Evolutionary conservation across 1,140 invertebrate genomes (phyloP), one percentile per base, ranked within the genome.

Genomic region (Drosophila guanche): DNA sequence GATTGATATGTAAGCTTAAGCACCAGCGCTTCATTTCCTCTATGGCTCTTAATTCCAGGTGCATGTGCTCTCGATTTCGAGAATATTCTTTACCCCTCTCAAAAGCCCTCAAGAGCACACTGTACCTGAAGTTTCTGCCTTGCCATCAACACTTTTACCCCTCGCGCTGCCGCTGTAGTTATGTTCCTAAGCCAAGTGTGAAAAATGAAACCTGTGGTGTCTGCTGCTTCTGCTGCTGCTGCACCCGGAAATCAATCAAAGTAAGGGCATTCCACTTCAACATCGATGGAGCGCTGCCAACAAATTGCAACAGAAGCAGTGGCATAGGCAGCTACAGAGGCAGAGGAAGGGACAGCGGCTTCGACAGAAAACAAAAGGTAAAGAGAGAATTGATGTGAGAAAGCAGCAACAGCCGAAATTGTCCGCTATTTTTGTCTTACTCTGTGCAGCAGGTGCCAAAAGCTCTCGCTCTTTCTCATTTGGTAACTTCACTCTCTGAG

Each of bases 191-290:
- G 33, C 33, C 33, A 37, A 37, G 33, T 37, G 70, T 59, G 70
- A 77, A 77, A 74, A 77, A 74, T 62, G 71, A 77, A 75, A 73
- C 60, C 62, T 57, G 41, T 23, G 33, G 22, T 50, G 58, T 29
- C 25, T 23, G 14, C 12, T 33, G 45, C 25, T 63, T 65, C 45
- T 43, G 43, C 16, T 47, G 51, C 43, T 50, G 40, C 51, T 46
- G 52, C 66, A 83, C 68, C 76, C 76, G 79, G 79, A 83, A 83
- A 83, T 83, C 69, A 79, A 79, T 79, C 74, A 83, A 69, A 77
- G 73, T 79, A 74, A 77, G 73, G 77, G 73, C 68, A 83, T 83
- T 74, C 76, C 76, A 76, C 61, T 62, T 65, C 76, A 76, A 78
- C 76, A 76, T 66, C 66, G 55, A 78, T 66, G 66, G 50, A 50